Conservation (phyloP, 2,797 vertebrate genomes). For the Megalops cyprinoides region DNA sequence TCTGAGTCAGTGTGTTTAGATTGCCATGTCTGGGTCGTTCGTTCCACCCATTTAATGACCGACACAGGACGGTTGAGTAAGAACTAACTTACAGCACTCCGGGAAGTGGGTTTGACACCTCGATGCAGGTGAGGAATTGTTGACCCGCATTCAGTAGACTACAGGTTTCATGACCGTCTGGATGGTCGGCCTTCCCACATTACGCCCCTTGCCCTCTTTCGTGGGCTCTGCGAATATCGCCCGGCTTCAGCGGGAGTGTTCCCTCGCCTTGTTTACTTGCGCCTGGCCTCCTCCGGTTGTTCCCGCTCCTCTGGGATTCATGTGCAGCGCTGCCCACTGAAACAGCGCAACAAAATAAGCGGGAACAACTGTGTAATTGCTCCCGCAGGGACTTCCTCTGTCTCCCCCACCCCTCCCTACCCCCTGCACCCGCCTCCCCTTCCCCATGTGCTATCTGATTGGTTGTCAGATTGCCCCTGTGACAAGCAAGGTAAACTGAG, state of each 20-base stretch:
- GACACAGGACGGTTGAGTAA: neutral
- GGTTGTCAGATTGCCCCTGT: conserved; percentile 4
- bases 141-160: neutral
- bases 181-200: neutral
- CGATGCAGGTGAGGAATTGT: neutral
- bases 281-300: neutral
- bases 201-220: conserved; percentile 10
- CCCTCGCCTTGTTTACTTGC: conserved; percentile 34
- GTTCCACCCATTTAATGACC: neutral
- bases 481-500: conserved; percentile 7
- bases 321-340: conserved; percentile 22
- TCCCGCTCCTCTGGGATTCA: conserved; percentile 27
- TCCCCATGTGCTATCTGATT: conserved; percentile 7
- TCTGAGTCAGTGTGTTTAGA: neutral
- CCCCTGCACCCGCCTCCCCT: neutral
- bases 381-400: conserved; percentile 43
- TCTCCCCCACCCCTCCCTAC: neutral
- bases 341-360: neutral
- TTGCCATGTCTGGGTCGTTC: neutral
- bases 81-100: neutral
- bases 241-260: conserved; percentile 26
- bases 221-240: conserved; percentile 15
- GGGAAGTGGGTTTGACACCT: neutral
- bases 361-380: conserved; percentile 50
- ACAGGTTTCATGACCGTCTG: neutral